phyloP scores from a whole-genome alignment of 2,113 vertebrate genomes.

The Sarotherodon lohbergeri region DNA sequence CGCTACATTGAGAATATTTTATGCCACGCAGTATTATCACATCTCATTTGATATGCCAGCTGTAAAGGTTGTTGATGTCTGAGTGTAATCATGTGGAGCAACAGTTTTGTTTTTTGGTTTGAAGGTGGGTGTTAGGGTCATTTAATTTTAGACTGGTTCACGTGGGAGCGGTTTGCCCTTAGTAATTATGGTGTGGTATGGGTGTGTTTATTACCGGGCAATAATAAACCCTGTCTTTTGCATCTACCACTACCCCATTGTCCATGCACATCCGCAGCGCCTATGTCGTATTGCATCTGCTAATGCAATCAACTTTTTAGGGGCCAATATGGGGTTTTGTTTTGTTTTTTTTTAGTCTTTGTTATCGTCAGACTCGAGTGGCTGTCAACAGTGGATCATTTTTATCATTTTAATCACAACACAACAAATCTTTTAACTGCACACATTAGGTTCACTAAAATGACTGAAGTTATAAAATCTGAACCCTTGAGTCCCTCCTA shows the following conservation, averaged over 20 bases:
- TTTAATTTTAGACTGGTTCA: not conserved
- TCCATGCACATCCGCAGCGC: not conserved
- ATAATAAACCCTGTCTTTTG: not conserved
- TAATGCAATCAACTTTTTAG: not conserved
- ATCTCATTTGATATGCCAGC: not conserved
- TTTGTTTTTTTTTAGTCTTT: not conserved
- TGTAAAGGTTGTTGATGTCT: not conserved
- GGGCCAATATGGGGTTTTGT: not conserved
- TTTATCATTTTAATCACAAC: not conserved
- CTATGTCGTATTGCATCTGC: not conserved
- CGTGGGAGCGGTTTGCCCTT: not conserved
- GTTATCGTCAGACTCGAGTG: not conserved
- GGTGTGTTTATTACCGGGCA: not conserved
- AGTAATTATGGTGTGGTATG: not conserved
- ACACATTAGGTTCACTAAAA: not conserved
- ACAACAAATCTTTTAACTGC: not conserved
- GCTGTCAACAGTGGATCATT: not conserved
- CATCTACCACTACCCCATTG: not conserved
- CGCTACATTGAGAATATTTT: not conserved
- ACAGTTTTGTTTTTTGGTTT: not conserved
- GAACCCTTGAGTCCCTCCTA: not conserved
- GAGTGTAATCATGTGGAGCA: not conserved
- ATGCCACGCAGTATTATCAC: not conserved
- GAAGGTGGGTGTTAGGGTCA: not conserved
- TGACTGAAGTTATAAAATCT: not conserved